Evolutionary conservation across 2,797 vertebrate species (phyloP), one percentile per base, ranked within the genome.

Genomic region (Syngnathus acus): DNA sequence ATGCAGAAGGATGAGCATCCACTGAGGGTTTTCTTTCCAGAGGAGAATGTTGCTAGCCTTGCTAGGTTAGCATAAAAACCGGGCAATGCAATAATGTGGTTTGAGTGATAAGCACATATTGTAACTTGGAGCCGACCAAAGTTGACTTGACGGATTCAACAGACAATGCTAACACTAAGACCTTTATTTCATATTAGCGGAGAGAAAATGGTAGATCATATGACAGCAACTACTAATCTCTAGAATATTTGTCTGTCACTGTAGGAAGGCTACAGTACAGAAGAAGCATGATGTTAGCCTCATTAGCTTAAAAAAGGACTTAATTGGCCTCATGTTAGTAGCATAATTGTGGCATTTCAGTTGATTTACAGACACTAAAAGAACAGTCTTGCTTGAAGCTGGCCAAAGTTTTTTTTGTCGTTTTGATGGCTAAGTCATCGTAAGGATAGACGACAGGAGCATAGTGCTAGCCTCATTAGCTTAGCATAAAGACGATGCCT

Each of bases 1-100:
- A 83, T 83, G 82, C 73, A 1, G 38, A 26, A 63, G 67, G 81
- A 88, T 82, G 88, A 84, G 82, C 81, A 78, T 76, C 21, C 53
- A 26, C 21, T 23, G 26, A 13, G 3, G 4, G 26, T 2, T 32
- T 32, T 32, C 26, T 32, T 32, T 32, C 26, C 26, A 32, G 26
- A 32, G 26, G 26, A 32, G 26, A 23, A 10, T 11, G 23, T 21
- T 2, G n/a, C 9, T n/a, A 53, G 19, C 1, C 21, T 9, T 21
- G 51, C 23, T 53, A 21, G n/a, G 4, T 26, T 55, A 55, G 13
- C 11, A 55, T 55, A 5, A 4, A 0, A 55, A 55, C 0, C 10
- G 7, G 21, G 53, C 11, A 54, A 39, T 37, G 6, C 13, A 9
- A 32, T 32, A 32, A 32, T 32, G 26, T 32, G 26, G 26, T 32